These are phyloP conservation scores for Steatornis caripensis DNA, from an alignment of 2,113 vertebrate species.

Conservation along the genomic window DNA sequence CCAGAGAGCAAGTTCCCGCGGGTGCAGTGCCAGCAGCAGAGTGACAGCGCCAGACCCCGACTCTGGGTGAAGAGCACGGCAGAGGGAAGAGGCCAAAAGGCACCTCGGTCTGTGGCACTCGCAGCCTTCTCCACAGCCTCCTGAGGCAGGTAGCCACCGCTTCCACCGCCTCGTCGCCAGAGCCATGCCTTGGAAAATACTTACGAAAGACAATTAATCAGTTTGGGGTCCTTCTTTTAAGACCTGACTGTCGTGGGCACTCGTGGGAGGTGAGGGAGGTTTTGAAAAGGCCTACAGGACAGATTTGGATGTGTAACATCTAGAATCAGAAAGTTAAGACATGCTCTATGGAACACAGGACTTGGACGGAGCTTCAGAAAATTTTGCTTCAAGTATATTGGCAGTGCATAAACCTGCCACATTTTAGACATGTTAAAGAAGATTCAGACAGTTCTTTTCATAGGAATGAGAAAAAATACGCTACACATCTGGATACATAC, in stretches of 20 bases:
- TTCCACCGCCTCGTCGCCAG: fast-evolving
- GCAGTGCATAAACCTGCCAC: background rate
- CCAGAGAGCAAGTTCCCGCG: background rate
- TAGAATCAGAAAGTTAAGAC: background rate
- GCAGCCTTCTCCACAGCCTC: background rate
- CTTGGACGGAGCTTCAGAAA: background rate
- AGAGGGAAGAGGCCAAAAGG: background rate
- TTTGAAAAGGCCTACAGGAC: background rate
- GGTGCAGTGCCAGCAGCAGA: fast-evolving
- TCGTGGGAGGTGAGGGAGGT: fast-evolving
- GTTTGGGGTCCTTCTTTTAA: background rate
- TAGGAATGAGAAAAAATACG: fast-evolving
- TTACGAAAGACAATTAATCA: fast-evolving
- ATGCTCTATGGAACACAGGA: background rate
- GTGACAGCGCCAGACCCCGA: background rate
- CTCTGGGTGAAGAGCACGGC: fast-evolving
- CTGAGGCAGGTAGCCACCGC: fast-evolving
- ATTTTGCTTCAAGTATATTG: background rate
- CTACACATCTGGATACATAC: too few species aligned
- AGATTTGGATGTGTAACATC: background rate
- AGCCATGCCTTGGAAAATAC: background rate
- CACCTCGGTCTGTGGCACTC: too few species aligned
- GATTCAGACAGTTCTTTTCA: background rate
- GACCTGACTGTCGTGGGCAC: fast-evolving
- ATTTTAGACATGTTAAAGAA: background rate